Conservation (phyloP, 2,113 vertebrate genomes). For the Pyxicephalus adspersus region DNA sequence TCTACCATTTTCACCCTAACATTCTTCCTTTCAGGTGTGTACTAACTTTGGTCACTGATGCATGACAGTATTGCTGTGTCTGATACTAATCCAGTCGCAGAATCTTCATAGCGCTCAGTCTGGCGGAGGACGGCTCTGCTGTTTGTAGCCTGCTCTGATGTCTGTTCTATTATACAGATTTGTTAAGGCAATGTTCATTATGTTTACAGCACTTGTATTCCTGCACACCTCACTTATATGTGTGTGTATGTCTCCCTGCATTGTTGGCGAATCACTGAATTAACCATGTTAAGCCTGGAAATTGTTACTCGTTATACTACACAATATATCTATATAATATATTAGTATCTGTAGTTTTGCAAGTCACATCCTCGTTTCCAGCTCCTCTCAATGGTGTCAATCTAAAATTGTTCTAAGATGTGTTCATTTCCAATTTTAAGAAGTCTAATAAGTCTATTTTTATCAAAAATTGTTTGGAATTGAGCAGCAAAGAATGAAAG, state of each 20-base stretch:
- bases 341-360: background rate
- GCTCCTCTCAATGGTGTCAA: background rate
- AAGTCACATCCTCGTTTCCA: background rate
- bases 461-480: no score
- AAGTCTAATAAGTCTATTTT: no score
- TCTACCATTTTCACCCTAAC: background rate
- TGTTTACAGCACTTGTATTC: constrained; percentile 15
- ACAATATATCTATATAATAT: no score
- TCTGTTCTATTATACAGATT: background rate
- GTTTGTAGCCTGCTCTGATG: background rate
- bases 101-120: background rate
- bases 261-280: background rate
- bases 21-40: background rate
- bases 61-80: constrained; percentile 34
- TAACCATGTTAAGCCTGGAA: background rate
- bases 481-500: no score
- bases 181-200: background rate
- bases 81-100: constrained; percentile 34
- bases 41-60: constrained; percentile 40
- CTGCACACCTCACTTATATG: constrained; percentile 22
- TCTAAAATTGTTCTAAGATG: no score
- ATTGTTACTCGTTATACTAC: background rate
- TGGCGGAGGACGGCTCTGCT: background rate
- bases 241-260: constrained; percentile 1
- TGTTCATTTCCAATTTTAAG: no score